Conservation (phyloP, 2,797 vertebrate species). For the Squalus acanthias region DNA sequence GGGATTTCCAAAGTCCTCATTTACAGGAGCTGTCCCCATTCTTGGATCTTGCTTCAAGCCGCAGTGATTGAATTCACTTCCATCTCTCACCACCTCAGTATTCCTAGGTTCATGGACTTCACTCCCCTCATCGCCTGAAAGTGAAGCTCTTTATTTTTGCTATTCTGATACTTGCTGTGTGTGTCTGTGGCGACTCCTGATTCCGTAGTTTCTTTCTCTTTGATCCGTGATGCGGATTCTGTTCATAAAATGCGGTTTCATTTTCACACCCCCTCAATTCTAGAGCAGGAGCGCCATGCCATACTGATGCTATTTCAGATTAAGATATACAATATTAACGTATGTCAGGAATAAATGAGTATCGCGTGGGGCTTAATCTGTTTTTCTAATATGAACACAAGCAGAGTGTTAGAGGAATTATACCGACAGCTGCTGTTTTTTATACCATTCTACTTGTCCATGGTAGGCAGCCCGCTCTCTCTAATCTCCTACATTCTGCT, state of each 20-base stretch:
- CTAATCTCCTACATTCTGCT: constrained; percentile 19
- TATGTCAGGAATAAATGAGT: constrained; percentile 87
- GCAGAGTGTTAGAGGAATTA: constrained; percentile 91
- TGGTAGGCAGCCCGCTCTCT: constrained; percentile 49
- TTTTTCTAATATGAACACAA: constrained; percentile 98
- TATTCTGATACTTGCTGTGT: background rate
- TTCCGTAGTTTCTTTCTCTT: background rate
- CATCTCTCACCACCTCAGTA: background rate
- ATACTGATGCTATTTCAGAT: constrained; percentile 51
- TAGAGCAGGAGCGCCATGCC: background rate
- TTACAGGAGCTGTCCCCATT: background rate
- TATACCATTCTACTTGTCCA: constrained; percentile 54
- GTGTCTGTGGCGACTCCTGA: background rate
- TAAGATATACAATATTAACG: constrained; percentile 84
- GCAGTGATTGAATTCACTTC: background rate
- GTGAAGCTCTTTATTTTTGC: background rate
- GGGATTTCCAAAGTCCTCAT: background rate
- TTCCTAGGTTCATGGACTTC: background rate
- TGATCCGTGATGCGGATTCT: background rate
- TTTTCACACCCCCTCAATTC: constrained; percentile 18
- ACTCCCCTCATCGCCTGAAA: background rate
- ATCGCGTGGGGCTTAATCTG: constrained; percentile 82
- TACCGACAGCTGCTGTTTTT: constrained; percentile 85
- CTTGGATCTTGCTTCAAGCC: background rate
- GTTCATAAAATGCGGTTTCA: background rate